Evolutionary conservation across 2,113 vertebrate species (phyloP), one percentile per base, ranked within the genome.

Genomic region (Eulemur macaco): DNA sequence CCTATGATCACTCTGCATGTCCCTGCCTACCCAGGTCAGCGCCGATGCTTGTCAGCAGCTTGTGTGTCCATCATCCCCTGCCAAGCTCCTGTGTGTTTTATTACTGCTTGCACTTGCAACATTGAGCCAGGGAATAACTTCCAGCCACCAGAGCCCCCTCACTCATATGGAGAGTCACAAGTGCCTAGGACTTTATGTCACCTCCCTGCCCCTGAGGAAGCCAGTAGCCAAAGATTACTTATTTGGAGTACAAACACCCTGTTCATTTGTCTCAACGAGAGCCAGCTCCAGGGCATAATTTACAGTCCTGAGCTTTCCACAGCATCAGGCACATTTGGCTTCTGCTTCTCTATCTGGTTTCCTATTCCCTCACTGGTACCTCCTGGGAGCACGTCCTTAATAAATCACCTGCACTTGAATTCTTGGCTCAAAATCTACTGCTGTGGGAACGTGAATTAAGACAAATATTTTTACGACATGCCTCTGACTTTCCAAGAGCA

Each of bases 261-360:
- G 31, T 34, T 83, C n/a, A 17, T 80, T 31, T 74, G 47, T 94
- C 80, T 83, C 45, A 50, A 29, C n/a, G 14, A 93, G 29, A 68
- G 12, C 3, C 3, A 50, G n/a, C 1, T 25, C 50, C 1, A 0
- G 27, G n/a, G 3, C 18, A 3, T 11, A 5, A 58, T 31, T 34
- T n/a, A 50, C 1, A 68, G 50, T 1, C 23, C 10, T 3, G 64
- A 25, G 27, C 20, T 50, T 7, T 34, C 23, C 6, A 6, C 7
- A 34, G 15, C 17, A 4, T 18, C 37, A 10, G 60, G 25, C 1
- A 23, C 8, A 37, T 8, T 1, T 3, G 13, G 7, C 3, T 29
- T 34, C 80, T 58, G 14, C 50, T 78, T 66, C 31, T 0, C 17
- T 27, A 8, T 29, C 15, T 4, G n/a, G 6, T 14, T 52, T 45